Conservation (phyloP, 2,113 vertebrate species). For the Apodemus sylvaticus region DNA sequence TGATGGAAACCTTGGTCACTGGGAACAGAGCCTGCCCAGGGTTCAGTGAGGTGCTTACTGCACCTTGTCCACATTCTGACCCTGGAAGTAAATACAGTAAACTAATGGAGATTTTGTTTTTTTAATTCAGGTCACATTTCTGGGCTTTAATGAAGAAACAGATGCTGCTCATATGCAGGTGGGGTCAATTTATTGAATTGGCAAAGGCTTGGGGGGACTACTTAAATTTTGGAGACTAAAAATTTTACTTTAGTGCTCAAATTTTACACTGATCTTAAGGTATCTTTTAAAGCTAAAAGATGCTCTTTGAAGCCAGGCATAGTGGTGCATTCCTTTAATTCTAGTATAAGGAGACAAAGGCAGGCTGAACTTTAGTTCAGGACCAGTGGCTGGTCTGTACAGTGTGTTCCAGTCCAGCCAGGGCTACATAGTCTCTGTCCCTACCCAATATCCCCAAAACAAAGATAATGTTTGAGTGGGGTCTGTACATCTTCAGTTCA, state of each 20-base stretch:
- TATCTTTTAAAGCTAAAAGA: slow-evolving; percentile 40
- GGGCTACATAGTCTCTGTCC: background rate
- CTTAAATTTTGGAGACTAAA: slow-evolving; percentile 46
- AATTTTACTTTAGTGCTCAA: background rate
- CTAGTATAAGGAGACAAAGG: background rate
- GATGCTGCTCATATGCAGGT: slow-evolving; percentile 89
- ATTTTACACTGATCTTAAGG: slow-evolving; percentile 17
- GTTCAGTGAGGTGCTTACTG: background rate
- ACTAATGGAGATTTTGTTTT: slow-evolving; percentile 65
- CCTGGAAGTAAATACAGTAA: slow-evolving; percentile 23
- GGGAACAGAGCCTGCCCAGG: background rate
- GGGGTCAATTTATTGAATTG: slow-evolving; percentile 36
- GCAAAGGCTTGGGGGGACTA: background rate
- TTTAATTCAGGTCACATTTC: slow-evolving; percentile 91
- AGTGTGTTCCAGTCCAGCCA: background rate
- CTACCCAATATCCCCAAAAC: rapidly evolving
- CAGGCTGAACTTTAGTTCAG: background rate
- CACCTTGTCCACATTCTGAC: background rate
- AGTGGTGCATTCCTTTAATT: background rate
- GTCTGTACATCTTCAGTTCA: slow-evolving; percentile 30
- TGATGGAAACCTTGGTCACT: background rate
- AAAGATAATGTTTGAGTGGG: slow-evolving; percentile 36
- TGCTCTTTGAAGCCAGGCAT: background rate
- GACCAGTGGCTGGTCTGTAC: background rate
- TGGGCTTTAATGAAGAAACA: slow-evolving; percentile 91